Evolutionary conservation across 2,797 vertebrate genomes (phyloP).

Genomic region (Mallotus villosus): DNA sequence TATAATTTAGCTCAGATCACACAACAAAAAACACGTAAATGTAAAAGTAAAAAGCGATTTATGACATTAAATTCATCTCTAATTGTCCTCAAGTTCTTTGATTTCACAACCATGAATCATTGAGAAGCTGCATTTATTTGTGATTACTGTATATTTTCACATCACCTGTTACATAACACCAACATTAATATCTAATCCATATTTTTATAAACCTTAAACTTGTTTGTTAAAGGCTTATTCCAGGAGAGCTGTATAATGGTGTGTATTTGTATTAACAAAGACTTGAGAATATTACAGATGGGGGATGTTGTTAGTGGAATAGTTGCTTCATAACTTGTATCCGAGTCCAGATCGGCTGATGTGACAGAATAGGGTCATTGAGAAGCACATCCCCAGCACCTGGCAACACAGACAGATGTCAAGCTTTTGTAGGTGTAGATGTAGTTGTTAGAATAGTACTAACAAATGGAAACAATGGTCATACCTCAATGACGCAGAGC

Average conservation of each 20-base stretch:
- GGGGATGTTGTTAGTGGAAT: background rate
- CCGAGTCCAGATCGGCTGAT: conserved; percentile 75
- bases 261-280: no score
- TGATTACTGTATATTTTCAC: background rate
- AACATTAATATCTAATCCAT: background rate
- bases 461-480: background rate
- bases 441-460: background rate
- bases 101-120: background rate
- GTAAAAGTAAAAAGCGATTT: background rate
- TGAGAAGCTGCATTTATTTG: background rate
- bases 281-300: background rate
- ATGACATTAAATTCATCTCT: no score
- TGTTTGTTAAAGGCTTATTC: background rate
- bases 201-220: background rate
- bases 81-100: background rate
- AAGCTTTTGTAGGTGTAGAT: background rate
- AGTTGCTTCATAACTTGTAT: conserved; percentile 68
- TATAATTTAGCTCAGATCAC: background rate
- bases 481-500: conserved; percentile 76
- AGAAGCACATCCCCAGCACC: conserved; percentile 83
- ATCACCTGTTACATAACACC: no score
- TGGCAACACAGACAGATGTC: conserved; percentile 36
- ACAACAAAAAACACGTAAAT: background rate
- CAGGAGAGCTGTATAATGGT: background rate
- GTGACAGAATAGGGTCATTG: conserved; percentile 82